A percentile compares a stretch with the other conserved stretches of the same genome.
Conservation (phyloP, 2,113 vertebrate species). For the Euleptes europaea region DNA sequence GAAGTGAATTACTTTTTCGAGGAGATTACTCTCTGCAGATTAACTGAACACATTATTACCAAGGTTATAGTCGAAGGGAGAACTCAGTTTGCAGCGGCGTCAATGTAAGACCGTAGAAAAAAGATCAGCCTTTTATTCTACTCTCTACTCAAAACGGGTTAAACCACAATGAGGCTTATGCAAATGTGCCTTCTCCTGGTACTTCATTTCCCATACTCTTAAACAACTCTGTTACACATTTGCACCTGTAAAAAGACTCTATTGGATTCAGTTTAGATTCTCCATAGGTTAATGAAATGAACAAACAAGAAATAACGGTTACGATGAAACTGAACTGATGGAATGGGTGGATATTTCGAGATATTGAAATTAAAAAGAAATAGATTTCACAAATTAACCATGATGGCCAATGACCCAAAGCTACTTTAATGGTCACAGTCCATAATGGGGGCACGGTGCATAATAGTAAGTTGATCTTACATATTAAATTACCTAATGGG, state of each 20-base stretch:
- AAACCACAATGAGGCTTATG: slow-evolving; percentile 52
- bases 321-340: slow-evolving; percentile 35
- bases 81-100: slow-evolving; percentile 35
- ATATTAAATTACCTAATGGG: slow-evolving; percentile 41
- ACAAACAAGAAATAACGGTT: slow-evolving; percentile 18
- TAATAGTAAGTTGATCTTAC: slow-evolving; percentile 25
- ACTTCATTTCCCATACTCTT: slow-evolving; percentile 53
- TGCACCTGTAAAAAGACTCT: slow-evolving; percentile 33
- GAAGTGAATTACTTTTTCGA: slow-evolving; percentile 76
- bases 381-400: slow-evolving; percentile 32
- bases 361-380: slow-evolving; percentile 53
- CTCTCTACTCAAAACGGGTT: slow-evolving; percentile 56
- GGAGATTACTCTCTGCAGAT: slow-evolving; percentile 69
- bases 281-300: slow-evolving; percentile 52
- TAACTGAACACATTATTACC: slow-evolving; percentile 70
- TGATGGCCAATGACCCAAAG: slow-evolving; percentile 34
- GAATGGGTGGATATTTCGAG: slow-evolving; percentile 40
- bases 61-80: slow-evolving; percentile 49
- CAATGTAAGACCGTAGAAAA: slow-evolving; percentile 30
- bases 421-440: slow-evolving; percentile 20
- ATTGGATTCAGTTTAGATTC: slow-evolving; percentile 41
- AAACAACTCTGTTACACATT: slow-evolving; percentile 54
- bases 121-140: slow-evolving; percentile 38
- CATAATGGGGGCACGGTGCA: not conserved
- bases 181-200: slow-evolving; percentile 56